Conservation (phyloP, 2,113 vertebrate species). For the Thunnus maccoyii region DNA sequence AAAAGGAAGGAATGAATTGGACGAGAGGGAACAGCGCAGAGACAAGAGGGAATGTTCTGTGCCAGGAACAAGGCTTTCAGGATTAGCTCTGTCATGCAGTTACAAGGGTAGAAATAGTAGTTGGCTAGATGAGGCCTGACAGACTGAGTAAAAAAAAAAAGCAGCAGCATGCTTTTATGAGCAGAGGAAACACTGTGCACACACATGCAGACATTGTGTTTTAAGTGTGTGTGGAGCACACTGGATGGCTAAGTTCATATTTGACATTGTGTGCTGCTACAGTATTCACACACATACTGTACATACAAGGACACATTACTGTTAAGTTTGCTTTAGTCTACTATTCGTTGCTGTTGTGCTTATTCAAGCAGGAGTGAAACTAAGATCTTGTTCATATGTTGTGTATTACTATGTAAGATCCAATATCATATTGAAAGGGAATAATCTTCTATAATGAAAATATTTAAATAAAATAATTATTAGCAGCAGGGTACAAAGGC, state of each 20-base stretch:
- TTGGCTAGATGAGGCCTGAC: conserved; percentile 60
- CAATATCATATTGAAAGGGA: background rate
- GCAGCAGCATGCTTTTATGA: background rate
- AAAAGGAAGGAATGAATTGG: conserved; percentile 17
- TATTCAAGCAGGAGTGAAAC: background rate
- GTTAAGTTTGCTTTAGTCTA: background rate
- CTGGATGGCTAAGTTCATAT: background rate
- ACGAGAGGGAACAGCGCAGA: conserved; percentile 30
- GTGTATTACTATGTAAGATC: background rate
- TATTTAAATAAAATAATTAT: background rate
- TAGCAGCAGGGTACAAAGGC: conserved; percentile 14
- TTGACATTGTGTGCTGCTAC: background rate
- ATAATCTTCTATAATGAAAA: background rate
- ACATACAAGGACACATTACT: background rate
- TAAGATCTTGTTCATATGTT: background rate
- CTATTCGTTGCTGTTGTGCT: no score
- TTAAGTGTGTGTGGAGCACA: background rate
- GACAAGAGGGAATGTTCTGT: conserved; percentile 56
- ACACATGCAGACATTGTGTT: conserved; percentile 3
- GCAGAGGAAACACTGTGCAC: background rate
- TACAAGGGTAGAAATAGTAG: conserved; percentile 56
- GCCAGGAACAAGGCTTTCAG: conserved; percentile 67
- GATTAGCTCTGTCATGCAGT: conserved; percentile 67
- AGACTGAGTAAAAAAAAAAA: conserved; percentile 14
- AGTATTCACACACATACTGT: background rate